Conservation (phyloP, 2,888 invertebrate species). For the Cephus pulcher region DNA sequence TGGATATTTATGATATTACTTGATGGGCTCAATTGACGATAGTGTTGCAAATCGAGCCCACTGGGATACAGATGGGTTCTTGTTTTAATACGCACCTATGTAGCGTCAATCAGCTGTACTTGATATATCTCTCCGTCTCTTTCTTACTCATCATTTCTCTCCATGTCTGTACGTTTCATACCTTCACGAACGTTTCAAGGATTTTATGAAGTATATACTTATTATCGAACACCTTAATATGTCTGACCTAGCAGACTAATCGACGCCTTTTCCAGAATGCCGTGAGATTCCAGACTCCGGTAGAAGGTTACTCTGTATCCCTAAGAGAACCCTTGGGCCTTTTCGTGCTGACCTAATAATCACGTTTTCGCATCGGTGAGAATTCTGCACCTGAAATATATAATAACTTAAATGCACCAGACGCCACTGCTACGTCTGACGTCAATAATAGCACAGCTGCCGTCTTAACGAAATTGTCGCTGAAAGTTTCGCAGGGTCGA, state of each 20-base stretch:
- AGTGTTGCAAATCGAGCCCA: neutral
- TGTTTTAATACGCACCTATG: neutral
- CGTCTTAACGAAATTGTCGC: neutral
- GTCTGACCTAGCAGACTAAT: neutral
- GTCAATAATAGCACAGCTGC: slow-evolving; percentile 1
- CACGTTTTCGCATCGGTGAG: neutral
- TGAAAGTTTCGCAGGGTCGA: neutral
- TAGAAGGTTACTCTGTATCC: neutral
- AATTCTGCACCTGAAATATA: neutral
- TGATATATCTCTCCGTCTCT: neutral
- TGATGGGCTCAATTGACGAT: neutral
- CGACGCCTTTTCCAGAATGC: neutral
- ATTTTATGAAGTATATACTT: neutral
- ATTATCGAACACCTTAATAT: neutral
- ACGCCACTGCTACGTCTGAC: neutral
- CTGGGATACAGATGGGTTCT: neutral
- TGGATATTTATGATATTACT: neutral
- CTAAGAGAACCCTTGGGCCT: neutral
- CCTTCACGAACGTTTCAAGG: neutral
- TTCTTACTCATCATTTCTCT: neutral
- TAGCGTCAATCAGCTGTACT: too few species aligned
- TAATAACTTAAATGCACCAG: neutral
- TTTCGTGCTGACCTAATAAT: neutral
- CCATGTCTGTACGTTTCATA: neutral
- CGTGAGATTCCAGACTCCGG: neutral